These are phyloP conservation scores for Nematopogon swammerdamellus DNA, from an alignment of 2,888 invertebrate genomes.

Conservation along the genomic window DNA sequence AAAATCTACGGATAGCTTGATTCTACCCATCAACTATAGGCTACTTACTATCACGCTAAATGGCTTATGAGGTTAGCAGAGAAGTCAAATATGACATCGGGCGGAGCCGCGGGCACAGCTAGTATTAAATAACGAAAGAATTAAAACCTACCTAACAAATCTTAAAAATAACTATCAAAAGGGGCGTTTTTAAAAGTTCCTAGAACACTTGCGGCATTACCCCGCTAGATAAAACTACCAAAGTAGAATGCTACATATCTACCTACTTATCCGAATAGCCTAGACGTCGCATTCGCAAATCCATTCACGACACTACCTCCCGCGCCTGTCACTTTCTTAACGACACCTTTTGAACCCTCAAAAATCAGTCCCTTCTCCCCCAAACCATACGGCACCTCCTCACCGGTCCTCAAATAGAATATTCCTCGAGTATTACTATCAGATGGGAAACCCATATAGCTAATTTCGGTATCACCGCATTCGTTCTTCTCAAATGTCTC, in stretches of 20 bases:
- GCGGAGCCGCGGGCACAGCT: too few species aligned
- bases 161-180: neutral
- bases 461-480: constrained; percentile 17
- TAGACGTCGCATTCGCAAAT: neutral
- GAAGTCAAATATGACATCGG: too few species aligned
- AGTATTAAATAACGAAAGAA: too few species aligned
- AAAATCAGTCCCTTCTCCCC: constrained; percentile 2
- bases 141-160: too few species aligned
- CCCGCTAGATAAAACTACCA: too few species aligned
- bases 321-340: neutral
- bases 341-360: neutral
- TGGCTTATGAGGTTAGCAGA: too few species aligned
- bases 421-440: neutral
- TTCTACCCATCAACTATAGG: too few species aligned
- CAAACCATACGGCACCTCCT: constrained; percentile 2
- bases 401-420: constrained; percentile 2
- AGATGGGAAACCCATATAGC: constrained; percentile 4
- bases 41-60: too few species aligned
- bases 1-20: too few species aligned
- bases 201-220: too few species aligned
- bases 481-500: constrained; percentile 20
- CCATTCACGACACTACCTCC: neutral
- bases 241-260: neutral
- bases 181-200: too few species aligned
- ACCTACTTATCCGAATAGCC: neutral